Conservation (phyloP, 2,797 vertebrate genomes). For the Toxotes lorentzi region DNA sequence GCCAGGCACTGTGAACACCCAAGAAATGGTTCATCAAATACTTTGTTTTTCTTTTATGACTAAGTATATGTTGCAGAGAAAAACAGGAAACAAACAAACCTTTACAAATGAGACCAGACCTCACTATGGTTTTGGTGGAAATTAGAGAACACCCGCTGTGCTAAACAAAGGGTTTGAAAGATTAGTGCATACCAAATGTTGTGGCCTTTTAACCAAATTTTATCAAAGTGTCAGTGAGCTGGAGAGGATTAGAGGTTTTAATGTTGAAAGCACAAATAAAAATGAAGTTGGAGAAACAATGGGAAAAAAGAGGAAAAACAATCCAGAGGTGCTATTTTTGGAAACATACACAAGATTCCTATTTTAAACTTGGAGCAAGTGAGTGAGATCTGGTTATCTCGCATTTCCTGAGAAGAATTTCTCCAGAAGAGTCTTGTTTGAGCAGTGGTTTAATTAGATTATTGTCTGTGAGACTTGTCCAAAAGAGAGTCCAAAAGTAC, state of each 20-base stretch:
- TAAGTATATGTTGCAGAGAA: background rate
- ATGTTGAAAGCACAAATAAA: slow-evolving; percentile 18
- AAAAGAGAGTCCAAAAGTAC: background rate
- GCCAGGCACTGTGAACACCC: background rate
- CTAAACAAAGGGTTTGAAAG: background rate
- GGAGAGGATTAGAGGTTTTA: slow-evolving; percentile 26
- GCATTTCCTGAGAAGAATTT: background rate
- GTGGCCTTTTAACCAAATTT: slow-evolving; percentile 6
- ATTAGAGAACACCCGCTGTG: slow-evolving; percentile 1
- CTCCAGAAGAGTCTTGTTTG: slow-evolving; percentile 7
- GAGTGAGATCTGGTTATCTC: background rate
- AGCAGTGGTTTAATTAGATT: slow-evolving; percentile 11
- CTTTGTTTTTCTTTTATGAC: background rate
- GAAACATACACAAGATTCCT: background rate
- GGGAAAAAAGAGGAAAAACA: slow-evolving; percentile 5
- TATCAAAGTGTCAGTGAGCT: slow-evolving; percentile 12
- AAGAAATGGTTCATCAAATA: slow-evolving; percentile 7
- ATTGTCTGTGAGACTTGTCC: background rate
- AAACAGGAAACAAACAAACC: slow-evolving; percentile 29
- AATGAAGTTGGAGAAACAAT: background rate
- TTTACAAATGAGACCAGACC: slow-evolving; percentile 4
- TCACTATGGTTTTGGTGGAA: slow-evolving; percentile 8
- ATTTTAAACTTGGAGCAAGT: background rate
- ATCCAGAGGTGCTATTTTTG: background rate
- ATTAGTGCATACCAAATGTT: slow-evolving; percentile 24